Conservation (phyloP, 2,113 vertebrate genomes). For the Telmatochromis sp. region DNA sequence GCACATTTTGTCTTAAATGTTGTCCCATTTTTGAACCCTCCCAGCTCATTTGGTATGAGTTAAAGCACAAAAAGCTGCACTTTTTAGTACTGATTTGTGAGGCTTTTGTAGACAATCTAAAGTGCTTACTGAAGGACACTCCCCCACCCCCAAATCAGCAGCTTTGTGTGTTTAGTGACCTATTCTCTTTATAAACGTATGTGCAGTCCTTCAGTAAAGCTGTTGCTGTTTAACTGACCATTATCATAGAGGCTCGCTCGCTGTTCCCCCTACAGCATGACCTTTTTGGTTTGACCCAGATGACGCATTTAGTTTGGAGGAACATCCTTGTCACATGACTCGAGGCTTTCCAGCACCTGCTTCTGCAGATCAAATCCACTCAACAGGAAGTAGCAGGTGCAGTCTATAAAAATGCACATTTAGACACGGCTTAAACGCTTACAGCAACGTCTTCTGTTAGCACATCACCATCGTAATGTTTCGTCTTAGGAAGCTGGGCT, state of each 20-base stretch:
- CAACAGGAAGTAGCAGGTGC: constrained; percentile 72
- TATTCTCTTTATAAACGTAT: not conserved
- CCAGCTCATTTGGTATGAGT: constrained; percentile 15
- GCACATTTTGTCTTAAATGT: constrained; percentile 52
- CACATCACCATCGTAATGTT: constrained; percentile 12
- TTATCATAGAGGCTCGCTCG: constrained; percentile 33
- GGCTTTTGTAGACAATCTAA: constrained; percentile 22
- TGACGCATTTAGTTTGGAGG: constrained; percentile 71
- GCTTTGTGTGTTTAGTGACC: constrained; percentile 18
- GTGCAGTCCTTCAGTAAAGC: constrained; percentile 43
- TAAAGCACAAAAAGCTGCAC: constrained; percentile 12
- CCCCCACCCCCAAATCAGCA: constrained; percentile 34
- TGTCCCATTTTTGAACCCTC: not conserved
- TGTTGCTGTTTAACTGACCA: constrained; percentile 24
- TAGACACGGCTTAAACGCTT: constrained; percentile 47
- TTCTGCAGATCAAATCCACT: constrained; percentile 66
- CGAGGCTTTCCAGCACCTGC: constrained; percentile 68
- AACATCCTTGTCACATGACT: constrained; percentile 68
- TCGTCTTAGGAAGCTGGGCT: not conserved
- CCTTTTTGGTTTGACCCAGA: constrained; percentile 70
- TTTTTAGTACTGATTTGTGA: constrained; percentile 14
- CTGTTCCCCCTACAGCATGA: constrained; percentile 46
- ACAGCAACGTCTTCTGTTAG: constrained; percentile 21
- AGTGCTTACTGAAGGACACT: constrained; percentile 55
- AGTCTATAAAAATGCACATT: constrained; percentile 68